A percentile compares a stretch with the other conserved stretches of the same genome.
Conservation (phyloP, 1,140 invertebrate species). For the Procambarus virginalis region DNA sequence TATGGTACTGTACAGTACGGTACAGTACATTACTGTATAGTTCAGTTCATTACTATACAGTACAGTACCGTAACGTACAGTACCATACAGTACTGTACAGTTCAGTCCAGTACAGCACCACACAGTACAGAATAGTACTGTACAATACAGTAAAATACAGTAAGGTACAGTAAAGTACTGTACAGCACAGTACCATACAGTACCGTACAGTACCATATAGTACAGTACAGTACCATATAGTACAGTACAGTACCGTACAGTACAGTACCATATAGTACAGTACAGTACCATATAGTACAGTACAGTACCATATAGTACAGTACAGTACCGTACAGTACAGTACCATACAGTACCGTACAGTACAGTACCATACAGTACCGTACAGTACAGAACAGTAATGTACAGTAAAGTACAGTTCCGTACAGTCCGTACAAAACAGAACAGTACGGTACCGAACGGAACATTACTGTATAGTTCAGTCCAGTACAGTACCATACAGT, state of each 20-base stretch:
- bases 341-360: no score
- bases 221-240: slow-evolving; percentile 69
- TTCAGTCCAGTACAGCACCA: slow-evolving; percentile 13
- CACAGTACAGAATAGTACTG: slow-evolving; percentile 67
- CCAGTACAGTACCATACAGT: slow-evolving; percentile 17
- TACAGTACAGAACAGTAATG: no score
- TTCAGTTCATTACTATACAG: slow-evolving; percentile 62
- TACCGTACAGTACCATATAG: slow-evolving; percentile 63
- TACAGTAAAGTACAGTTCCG: slow-evolving; percentile 54
- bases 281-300: slow-evolving; percentile 67
- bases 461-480: slow-evolving; percentile 60
- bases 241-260: slow-evolving; percentile 49
- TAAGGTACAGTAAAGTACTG: slow-evolving; percentile 17
- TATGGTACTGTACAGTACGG: slow-evolving; percentile 64
- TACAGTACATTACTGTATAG: slow-evolving; percentile 61
- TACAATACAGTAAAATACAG: slow-evolving; percentile 60
- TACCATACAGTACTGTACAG: slow-evolving; percentile 52
- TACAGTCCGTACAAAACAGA: slow-evolving; percentile 58
- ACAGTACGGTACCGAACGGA: slow-evolving; percentile 2
- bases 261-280: no score
- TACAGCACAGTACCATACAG: slow-evolving; percentile 70
- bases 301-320: slow-evolving; percentile 65
- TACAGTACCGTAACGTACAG: slow-evolving; percentile 67
- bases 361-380: no score
- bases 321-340: slow-evolving; percentile 66